Base-by-base conservation (phyloP, 2,797 vertebrate genomes). In the Dipus sagitta region DNA sequence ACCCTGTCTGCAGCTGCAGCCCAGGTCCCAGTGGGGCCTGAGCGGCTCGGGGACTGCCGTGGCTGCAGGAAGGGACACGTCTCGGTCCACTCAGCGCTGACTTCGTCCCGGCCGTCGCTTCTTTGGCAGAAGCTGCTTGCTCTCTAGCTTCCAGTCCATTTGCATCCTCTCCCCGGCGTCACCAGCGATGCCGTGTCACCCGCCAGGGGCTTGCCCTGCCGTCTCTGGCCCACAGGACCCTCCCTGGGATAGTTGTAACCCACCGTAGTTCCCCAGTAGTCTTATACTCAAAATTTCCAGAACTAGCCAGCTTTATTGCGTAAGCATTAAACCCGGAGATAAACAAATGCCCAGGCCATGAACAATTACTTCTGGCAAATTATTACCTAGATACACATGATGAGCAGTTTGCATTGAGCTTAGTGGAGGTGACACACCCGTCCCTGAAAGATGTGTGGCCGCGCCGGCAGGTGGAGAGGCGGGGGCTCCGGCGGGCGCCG, bases 331-430 rank as follows among this genome's bases (percentile, higher is more conserved):
- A 98, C 97, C 97, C 98, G 90, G 93, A 96, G 97, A 98, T 97
- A 97, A 98, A 97, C 98, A 97, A 97, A 98, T 96, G 96, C 88
- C 95, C 30, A 95, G 97, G 97, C 98, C 98, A 98, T 98, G 98
- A 99, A 98, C 97, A 98, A 98, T 98, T 99, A 99, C 98, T 99
- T 99, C 98, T 98, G 98, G 98, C 97, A 98, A 99, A 99, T 98
- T 98, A 98, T 98, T 98, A 97, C 97, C 97, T 75, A 98, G 99
- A 98, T 98, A 94, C 97, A 96, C 98, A 98, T 98, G 98, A 98
- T 98, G 98, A 99, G 98, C 97, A 98, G 97, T 98, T 98, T 98
- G 98, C 98, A 92, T 97, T 96, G 97, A 97, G 98, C 98, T 98
- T 97, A 98, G 98, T 94, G 95, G 97, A 89, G 96, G 96, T 90